These are phyloP conservation scores for cattle (Bos taurus) DNA, from an alignment of 2,113 vertebrate species.

Conservation along the genomic window ARS-UCD2.0 NC_037353.1:50301501-50302000, in stretches of 20 bases:
- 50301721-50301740: rapidly evolving
- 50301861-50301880: not conserved
- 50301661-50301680: not conserved
- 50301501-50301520: not conserved
- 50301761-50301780: rapidly evolving
- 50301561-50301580: too few species aligned
- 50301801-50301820: rapidly evolving
- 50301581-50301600: rapidly evolving
- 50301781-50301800: rapidly evolving
- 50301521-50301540: not conserved
- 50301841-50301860: rapidly evolving
- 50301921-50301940: not conserved
- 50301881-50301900: not conserved
- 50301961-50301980: not conserved
- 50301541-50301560: rapidly evolving
- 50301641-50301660: rapidly evolving
- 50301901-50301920: not conserved
- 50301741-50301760: rapidly evolving
- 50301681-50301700: not conserved
- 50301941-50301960: not conserved
- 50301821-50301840: rapidly evolving
- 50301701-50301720: not conserved
- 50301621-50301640: rapidly evolving
- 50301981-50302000: not conserved
- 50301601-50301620: too few species aligned